Conservation (phyloP, 2,113 vertebrate genomes). For the Pelmatolapia mariae region DNA sequence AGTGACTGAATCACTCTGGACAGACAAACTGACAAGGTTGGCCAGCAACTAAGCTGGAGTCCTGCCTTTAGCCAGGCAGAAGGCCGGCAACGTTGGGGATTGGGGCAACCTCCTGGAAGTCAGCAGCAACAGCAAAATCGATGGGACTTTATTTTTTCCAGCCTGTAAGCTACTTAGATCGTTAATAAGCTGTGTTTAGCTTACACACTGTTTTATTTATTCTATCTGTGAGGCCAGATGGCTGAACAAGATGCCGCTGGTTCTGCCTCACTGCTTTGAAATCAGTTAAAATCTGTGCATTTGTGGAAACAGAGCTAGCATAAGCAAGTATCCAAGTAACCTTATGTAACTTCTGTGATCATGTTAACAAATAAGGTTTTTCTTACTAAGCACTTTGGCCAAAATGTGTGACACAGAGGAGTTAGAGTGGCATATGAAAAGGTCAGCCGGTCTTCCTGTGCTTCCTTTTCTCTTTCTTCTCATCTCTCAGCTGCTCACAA, state of each 20-base stretch:
- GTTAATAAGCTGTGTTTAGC: background rate
- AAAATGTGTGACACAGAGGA: background rate
- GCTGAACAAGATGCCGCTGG: background rate
- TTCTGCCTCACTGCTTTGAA: background rate
- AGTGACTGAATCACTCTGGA: accelerated
- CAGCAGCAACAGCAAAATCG: accelerated
- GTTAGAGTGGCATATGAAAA: accelerated
- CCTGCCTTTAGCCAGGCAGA: accelerated
- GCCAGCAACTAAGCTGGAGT: background rate
- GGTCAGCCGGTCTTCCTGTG: accelerated
- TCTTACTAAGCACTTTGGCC: background rate
- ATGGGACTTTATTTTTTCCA: background rate
- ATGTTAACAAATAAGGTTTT: background rate
- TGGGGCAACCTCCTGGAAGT: accelerated
- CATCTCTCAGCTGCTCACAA: background rate
- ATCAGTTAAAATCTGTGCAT: background rate
- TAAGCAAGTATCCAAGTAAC: background rate
- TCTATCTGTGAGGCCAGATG: background rate
- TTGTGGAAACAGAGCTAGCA: background rate
- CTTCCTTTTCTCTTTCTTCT: background rate
- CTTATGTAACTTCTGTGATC: background rate
- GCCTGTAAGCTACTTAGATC: background rate
- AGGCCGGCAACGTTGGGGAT: accelerated
- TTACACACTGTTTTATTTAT: accelerated
- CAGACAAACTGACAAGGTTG: background rate